Evolutionary conservation across 2,888 invertebrate genomes (phyloP).

Genomic region (Biston betularia): DNA sequence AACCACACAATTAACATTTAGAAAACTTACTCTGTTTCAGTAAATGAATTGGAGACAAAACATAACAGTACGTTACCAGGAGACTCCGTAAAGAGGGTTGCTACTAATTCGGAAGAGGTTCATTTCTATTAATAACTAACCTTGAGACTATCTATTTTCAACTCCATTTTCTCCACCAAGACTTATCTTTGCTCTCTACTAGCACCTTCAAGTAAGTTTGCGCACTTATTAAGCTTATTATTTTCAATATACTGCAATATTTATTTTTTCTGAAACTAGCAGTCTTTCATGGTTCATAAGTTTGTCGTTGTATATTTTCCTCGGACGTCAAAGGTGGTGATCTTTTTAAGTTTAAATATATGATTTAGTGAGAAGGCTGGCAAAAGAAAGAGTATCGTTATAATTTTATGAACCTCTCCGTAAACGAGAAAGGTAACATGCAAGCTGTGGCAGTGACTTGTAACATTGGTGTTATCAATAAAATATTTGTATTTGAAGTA

Average conservation of each 20-base stretch:
- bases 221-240: constrained; percentile 4
- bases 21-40: constrained; percentile 68
- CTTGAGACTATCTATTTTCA: constrained; percentile 28
- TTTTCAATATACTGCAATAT: background rate
- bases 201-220: constrained; percentile 39
- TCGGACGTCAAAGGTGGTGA: too few relatives aligned
- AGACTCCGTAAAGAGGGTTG: constrained; percentile 64
- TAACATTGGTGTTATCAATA: too few relatives aligned
- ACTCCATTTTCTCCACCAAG: constrained; percentile 21
- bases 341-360: too few relatives aligned
- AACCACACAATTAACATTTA: background rate
- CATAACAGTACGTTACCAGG: constrained; percentile 76
- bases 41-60: constrained; percentile 84
- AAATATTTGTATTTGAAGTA: too few relatives aligned
- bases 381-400: too few relatives aligned
- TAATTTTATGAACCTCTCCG: too few relatives aligned
- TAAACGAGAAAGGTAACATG: too few relatives aligned
- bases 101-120: constrained; percentile 68
- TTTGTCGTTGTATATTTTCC: too few relatives aligned
- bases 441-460: too few relatives aligned
- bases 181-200: constrained; percentile 22
- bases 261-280: too few relatives aligned
- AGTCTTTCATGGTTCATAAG: too few relatives aligned
- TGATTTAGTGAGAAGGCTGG: too few relatives aligned
- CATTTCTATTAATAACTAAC: constrained; percentile 52